phyloP scores from a whole-genome alignment of 2,888 invertebrate genomes.

The Torymus tubicola region DNA sequence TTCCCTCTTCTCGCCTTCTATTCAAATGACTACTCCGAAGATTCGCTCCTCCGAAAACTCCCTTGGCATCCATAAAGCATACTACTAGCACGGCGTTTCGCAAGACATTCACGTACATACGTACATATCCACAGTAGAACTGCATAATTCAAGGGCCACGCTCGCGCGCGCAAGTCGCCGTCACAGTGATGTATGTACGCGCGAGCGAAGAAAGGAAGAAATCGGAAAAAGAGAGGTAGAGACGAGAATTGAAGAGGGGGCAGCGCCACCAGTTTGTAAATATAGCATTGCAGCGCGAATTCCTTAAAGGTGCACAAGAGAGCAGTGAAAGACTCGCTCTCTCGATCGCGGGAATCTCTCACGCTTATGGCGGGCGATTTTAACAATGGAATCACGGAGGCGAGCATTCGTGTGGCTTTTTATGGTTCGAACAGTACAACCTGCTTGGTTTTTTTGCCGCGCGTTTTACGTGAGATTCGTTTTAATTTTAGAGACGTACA shows the following conservation, averaged over 20 bases:
- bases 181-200: background rate
- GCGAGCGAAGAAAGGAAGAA: constrained; percentile 4
- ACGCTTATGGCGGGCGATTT: constrained; percentile 39
- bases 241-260: background rate
- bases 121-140: constrained; percentile 4
- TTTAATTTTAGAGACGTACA: constrained; percentile 25
- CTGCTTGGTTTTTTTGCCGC: constrained; percentile 9
- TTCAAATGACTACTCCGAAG: constrained; percentile 34
- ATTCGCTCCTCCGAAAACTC: constrained; percentile 15
- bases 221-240: constrained; percentile 11
- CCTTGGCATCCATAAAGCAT: background rate
- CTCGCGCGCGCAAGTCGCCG: background rate
- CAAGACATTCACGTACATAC: background rate
- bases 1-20: constrained; percentile 37
- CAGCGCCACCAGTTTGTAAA: background rate
- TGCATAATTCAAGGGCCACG: constrained; percentile 43
- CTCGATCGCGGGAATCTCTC: constrained; percentile 54
- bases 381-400: constrained; percentile 36
- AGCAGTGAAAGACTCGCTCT: constrained; percentile 46
- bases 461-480: constrained; percentile 34
- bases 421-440: constrained; percentile 32
- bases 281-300: constrained; percentile 21
- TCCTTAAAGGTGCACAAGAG: constrained; percentile 33
- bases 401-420: constrained; percentile 39
- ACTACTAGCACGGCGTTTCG: background rate